phyloP scores from a whole-genome alignment of 1,140 invertebrate species.

The Eumeta japonica region DNA sequence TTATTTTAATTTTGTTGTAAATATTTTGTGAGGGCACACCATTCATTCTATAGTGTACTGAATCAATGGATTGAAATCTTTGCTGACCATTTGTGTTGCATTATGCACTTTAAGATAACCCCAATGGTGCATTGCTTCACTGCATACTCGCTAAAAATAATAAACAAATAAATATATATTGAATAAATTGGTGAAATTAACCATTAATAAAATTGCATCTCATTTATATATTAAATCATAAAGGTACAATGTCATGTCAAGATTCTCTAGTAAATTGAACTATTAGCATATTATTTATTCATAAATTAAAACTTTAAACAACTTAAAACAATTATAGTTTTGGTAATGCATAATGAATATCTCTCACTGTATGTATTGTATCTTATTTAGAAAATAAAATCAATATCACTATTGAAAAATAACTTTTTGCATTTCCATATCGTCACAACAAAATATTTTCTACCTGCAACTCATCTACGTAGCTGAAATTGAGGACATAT shows the following conservation, averaged over 20 bases:
- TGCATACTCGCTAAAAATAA: slow-evolving; percentile 69
- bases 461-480: slow-evolving; percentile 68
- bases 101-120: slow-evolving; percentile 67
- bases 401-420: slow-evolving; percentile 10
- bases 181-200: too few relatives aligned
- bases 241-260: too few relatives aligned
- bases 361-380: slow-evolving; percentile 44
- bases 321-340: too few relatives aligned
- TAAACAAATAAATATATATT: too few relatives aligned
- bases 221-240: too few relatives aligned
- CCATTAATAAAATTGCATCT: too few relatives aligned
- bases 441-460: too few relatives aligned
- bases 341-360: too few relatives aligned
- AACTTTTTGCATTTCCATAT: background rate
- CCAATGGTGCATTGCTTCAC: slow-evolving; percentile 76
- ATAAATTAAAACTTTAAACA: too few relatives aligned
- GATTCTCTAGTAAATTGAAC: too few relatives aligned
- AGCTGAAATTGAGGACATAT: slow-evolving; percentile 67
- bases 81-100: slow-evolving; percentile 48
- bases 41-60: slow-evolving; percentile 35
- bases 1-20: slow-evolving; percentile 13
- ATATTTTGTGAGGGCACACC: slow-evolving; percentile 23
- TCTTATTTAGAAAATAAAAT: slow-evolving; percentile 22
- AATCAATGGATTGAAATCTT: slow-evolving; percentile 47
- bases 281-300: too few relatives aligned